Evolutionary conservation across 2,797 vertebrate species (phyloP).

Genomic region (Percopsis omiscomaycus): DNA sequence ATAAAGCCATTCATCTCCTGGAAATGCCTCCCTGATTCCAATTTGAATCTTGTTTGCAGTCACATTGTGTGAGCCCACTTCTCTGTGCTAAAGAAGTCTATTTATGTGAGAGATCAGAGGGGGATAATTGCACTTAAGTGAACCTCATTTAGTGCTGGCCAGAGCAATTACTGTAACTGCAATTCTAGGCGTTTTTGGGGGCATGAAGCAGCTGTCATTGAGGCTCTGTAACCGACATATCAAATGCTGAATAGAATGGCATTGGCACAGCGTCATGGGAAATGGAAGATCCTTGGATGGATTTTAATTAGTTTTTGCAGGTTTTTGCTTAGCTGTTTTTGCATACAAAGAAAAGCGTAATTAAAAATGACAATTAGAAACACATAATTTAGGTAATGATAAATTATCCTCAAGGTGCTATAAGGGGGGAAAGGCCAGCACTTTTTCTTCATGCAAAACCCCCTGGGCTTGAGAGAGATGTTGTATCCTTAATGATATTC

Average conservation of each 20-base stretch:
- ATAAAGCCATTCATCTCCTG: constrained; percentile 75
- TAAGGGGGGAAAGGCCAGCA: constrained; percentile 67
- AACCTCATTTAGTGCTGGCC: constrained; percentile 79
- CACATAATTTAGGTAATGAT: constrained; percentile 67
- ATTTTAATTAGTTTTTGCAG: constrained; percentile 70
- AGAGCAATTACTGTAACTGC: constrained; percentile 80
- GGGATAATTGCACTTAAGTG: constrained; percentile 81
- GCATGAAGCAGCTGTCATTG: constrained; percentile 69
- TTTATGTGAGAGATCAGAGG: constrained; percentile 79
- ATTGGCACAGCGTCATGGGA: constrained; percentile 69
- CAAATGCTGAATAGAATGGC: constrained; percentile 73
- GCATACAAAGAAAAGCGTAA: constrained; percentile 60
- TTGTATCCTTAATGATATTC: constrained; percentile 85
- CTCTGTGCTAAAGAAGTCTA: constrained; percentile 76
- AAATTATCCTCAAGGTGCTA: constrained; percentile 71
- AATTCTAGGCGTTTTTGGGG: constrained; percentile 67
- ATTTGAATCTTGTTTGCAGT: constrained; percentile 80
- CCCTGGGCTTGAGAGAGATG: constrained; percentile 62
- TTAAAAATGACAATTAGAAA: constrained; percentile 74
- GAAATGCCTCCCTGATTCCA: constrained; percentile 77
- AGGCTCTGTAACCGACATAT: constrained; percentile 67
- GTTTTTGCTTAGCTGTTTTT: constrained; percentile 42
- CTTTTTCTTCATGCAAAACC: constrained; percentile 66
- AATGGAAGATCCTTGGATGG: constrained; percentile 61
- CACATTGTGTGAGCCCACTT: constrained; percentile 76